Conservation (phyloP, 2,797 vertebrate genomes). For the Agapornis canus region DNA sequence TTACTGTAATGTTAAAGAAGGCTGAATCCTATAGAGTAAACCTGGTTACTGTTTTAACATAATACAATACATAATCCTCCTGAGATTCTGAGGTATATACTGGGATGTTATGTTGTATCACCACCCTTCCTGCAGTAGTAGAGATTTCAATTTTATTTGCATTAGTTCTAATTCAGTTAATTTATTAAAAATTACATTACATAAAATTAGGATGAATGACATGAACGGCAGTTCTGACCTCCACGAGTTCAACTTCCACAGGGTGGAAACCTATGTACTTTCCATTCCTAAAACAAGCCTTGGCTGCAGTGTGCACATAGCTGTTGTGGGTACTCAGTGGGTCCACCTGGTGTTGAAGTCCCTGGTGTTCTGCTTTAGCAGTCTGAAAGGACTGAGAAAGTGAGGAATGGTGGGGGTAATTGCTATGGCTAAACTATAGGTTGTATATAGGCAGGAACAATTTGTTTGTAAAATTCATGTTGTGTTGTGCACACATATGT, state of each 20-base stretch:
- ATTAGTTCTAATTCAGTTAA: background rate
- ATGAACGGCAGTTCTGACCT: background rate
- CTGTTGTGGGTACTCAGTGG: background rate
- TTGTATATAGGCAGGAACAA: background rate
- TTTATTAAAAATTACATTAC: background rate
- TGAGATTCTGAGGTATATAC: background rate
- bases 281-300: background rate
- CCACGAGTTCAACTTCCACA: background rate
- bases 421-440: background rate
- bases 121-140: fast-evolving
- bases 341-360: background rate
- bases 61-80: background rate
- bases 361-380: background rate
- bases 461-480: background rate
- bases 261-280: background rate
- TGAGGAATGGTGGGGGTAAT: background rate
- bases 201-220: background rate
- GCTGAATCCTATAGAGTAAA: background rate
- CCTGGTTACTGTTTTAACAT: background rate
- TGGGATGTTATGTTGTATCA: background rate
- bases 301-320: background rate
- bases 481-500: fast-evolving
- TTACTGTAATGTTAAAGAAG: background rate
- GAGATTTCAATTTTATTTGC: background rate
- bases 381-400: background rate